A percentile compares a stretch with the other conserved stretches of the same genome.
Evolutionary conservation across 2,113 vertebrate species (phyloP).

Genomic region (Hippocampus barbouri): DNA sequence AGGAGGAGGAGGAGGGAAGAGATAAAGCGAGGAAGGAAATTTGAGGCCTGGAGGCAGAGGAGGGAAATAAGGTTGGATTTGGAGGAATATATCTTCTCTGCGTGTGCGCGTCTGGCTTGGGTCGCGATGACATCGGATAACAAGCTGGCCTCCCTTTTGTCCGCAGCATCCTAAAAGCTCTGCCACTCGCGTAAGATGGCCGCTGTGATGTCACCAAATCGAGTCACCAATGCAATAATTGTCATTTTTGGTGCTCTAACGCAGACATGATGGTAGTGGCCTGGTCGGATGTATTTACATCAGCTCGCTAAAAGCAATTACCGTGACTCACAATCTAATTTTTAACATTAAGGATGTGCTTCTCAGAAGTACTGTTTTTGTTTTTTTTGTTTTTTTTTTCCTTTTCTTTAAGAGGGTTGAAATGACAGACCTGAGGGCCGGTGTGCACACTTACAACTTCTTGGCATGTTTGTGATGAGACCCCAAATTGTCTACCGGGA

Average conservation of each 20-base stretch:
- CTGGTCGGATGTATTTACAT: not conserved
- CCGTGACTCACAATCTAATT: not conserved
- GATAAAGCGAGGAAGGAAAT: constrained; percentile 12
- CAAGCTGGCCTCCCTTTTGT: constrained; percentile 42
- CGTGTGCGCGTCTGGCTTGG: constrained; percentile 48
- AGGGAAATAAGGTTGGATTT: constrained; percentile 60
- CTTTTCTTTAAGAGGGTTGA: not conserved
- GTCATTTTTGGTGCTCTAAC: constrained; percentile 4
- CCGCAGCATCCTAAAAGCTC: constrained; percentile 37
- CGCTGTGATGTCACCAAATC: constrained; percentile 6
- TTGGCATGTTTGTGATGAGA: not conserved
- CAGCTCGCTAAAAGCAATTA: not conserved
- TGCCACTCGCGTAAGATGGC: not conserved
- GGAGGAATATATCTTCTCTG: constrained; percentile 49
- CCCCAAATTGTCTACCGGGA: not conserved
- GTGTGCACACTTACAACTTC: not conserved
- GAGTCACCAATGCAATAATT: constrained; percentile 7
- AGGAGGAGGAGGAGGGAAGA: constrained; percentile 12
- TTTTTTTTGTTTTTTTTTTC: not conserved
- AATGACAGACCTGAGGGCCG: not conserved
- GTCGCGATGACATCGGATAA: constrained; percentile 54
- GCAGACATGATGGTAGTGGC: not conserved
- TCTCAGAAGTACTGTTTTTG: not conserved
- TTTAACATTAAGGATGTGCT: not conserved
- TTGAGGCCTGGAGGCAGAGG: constrained; percentile 42